These are phyloP conservation scores for Drepanosiphum platanoidis DNA, from an alignment of 2,888 invertebrate species.

Conservation along the genomic window DNA sequence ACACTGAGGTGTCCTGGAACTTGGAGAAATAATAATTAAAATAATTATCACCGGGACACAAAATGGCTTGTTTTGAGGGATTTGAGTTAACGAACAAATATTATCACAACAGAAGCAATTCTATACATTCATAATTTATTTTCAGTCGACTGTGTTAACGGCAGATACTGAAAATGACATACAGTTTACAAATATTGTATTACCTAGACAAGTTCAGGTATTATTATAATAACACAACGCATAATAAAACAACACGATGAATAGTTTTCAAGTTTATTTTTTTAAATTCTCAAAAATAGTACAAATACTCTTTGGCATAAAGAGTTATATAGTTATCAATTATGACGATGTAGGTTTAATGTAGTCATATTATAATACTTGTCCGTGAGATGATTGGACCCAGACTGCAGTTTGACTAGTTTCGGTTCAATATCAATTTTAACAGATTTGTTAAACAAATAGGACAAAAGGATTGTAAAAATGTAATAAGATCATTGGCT, in stretches of 20 bases:
- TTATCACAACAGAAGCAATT: no score
- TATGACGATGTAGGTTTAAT: neutral
- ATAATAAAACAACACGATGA: neutral
- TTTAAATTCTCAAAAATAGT: slow-evolving; percentile 3
- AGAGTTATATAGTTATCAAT: neutral
- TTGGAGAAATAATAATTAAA: no score
- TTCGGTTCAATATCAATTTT: neutral
- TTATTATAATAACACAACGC: no score
- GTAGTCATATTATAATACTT: neutral
- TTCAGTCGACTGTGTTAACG: no score
- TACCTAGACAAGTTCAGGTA: no score
- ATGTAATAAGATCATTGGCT: slow-evolving; percentile 40
- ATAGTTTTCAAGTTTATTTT: neutral
- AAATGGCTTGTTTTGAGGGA: no score
- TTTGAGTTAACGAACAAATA: no score
- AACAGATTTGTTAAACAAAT: slow-evolving; percentile 4
- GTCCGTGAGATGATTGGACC: neutral
- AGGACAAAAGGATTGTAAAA: slow-evolving; percentile 15
- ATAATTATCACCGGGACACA: no score
- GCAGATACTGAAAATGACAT: no score
- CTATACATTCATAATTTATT: no score
- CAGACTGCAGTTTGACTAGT: slow-evolving; percentile 23
- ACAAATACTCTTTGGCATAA: neutral
- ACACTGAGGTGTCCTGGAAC: no score
- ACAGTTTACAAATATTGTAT: no score